Evolutionary conservation across 2,797 vertebrate species (phyloP).

Genomic region (Coluber constrictor): DNA sequence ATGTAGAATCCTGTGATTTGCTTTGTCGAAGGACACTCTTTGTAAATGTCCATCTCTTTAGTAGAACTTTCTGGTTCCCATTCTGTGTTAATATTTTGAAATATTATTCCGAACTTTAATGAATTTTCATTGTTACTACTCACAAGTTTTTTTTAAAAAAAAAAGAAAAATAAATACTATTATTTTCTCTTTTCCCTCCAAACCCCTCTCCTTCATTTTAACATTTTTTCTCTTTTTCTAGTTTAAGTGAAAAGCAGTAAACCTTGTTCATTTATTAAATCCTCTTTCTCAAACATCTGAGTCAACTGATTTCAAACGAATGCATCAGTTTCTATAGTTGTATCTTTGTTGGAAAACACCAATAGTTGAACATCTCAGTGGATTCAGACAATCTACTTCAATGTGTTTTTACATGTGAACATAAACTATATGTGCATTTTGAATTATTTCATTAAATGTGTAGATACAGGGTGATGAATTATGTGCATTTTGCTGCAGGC

Average conservation of each 20-base stretch:
- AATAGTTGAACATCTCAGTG: conserved; percentile 51
- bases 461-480: conserved; percentile 61
- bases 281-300: conserved; percentile 51
- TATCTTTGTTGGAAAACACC: conserved; percentile 46
- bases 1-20: not conserved
- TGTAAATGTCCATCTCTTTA: not conserved
- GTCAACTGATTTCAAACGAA: conserved; percentile 54
- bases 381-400: conserved; percentile 48
- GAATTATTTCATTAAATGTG: conserved; percentile 60
- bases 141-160: not conserved
- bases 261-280: conserved; percentile 49
- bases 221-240: conserved; percentile 42
- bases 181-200: conserved; percentile 9
- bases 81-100: conserved; percentile 19
- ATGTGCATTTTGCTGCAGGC: conserved; percentile 57
- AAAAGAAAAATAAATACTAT: conserved; percentile 21
- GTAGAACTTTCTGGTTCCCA: not conserved
- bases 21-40: not conserved
- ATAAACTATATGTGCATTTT: conserved; percentile 61
- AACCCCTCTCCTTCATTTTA: conserved; percentile 33
- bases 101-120: conserved; percentile 10
- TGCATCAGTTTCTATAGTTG: conserved; percentile 51
- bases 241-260: conserved; percentile 51
- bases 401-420: not conserved
- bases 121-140: conserved; percentile 20